Percentiles rank a stretch among this genome's conserved stretches.
Conservation (phyloP, 2,797 vertebrate species). For the Manis crassicaudata region DNA sequence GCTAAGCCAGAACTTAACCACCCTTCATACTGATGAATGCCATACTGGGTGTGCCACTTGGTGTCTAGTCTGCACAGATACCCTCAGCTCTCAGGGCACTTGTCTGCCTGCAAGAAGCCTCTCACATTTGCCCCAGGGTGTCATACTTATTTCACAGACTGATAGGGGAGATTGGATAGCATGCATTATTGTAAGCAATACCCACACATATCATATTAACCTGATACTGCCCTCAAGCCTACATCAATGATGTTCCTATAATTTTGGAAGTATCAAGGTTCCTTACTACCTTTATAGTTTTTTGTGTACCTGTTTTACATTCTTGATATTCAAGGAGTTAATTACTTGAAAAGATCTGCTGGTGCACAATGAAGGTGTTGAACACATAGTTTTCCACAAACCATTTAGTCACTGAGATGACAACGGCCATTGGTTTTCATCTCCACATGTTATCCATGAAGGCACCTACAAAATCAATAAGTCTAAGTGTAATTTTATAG, state of each 20-base stretch:
- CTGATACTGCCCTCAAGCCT: not conserved
- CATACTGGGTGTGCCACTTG: not conserved
- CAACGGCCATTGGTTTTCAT: conserved; percentile 73
- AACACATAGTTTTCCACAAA: conserved; percentile 73
- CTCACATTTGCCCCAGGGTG: not conserved
- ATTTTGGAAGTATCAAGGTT: not conserved
- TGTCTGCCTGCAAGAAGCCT: not conserved
- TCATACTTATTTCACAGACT: not conserved
- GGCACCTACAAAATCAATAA: conserved; percentile 69
- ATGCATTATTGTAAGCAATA: not conserved
- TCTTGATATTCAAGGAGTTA: conserved; percentile 51
- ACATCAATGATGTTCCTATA: not conserved
- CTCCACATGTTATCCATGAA: conserved; percentile 61
- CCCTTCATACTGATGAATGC: not conserved
- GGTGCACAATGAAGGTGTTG: not conserved
- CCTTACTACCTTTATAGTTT: conserved; percentile 81
- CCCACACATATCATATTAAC: not conserved
- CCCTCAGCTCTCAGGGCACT: not conserved
- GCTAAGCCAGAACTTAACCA: not conserved
- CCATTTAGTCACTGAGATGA: conserved; percentile 57
- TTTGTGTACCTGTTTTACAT: conserved; percentile 72
- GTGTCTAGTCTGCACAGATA: not conserved
- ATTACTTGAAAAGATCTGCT: conserved; percentile 60
- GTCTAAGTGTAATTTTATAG: not conserved
- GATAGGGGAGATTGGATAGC: not conserved